phyloP scores from a whole-genome alignment of 2,797 vertebrate species.

The Myiotriccus ornatus region DNA sequence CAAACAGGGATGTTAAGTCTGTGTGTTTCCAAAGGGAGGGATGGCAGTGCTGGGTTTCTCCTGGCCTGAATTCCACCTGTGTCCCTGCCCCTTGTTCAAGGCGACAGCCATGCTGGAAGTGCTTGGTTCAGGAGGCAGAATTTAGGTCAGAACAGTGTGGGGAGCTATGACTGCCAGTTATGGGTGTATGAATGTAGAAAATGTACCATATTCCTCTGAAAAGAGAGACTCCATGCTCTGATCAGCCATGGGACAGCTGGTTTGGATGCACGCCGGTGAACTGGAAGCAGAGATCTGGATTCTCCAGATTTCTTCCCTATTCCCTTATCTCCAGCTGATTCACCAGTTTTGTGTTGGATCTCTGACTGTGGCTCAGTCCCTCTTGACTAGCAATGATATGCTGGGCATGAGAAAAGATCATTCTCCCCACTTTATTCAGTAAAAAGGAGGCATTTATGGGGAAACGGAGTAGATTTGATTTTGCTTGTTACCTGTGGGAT shows the following conservation, averaged over 20 bases:
- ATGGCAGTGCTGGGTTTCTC: neutral
- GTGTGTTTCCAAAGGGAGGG: neutral
- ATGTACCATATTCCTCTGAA: neutral
- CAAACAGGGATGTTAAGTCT: neutral
- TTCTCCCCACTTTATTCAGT: neutral
- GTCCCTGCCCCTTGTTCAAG: neutral
- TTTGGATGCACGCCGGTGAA: neutral
- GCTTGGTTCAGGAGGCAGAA: neutral
- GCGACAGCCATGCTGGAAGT: neutral
- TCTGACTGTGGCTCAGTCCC: neutral
- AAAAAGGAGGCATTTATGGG: neutral
- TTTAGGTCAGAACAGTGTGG: neutral
- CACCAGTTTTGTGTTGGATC: neutral
- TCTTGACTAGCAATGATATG: neutral
- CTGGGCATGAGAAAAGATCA: neutral
- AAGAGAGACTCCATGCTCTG: neutral
- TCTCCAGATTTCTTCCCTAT: neutral
- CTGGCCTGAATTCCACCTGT: neutral
- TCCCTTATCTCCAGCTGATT: neutral
- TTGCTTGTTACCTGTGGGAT: neutral
- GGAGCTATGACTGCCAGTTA: neutral
- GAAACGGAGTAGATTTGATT: neutral
- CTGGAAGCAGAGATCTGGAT: neutral
- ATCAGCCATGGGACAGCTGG: accelerated
- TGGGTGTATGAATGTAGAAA: neutral